Percentiles rank a stretch among this genome's conserved stretches.
Conservation (phyloP, 2,888 invertebrate genomes). For the Gymnoscelis rufifasciata region DNA sequence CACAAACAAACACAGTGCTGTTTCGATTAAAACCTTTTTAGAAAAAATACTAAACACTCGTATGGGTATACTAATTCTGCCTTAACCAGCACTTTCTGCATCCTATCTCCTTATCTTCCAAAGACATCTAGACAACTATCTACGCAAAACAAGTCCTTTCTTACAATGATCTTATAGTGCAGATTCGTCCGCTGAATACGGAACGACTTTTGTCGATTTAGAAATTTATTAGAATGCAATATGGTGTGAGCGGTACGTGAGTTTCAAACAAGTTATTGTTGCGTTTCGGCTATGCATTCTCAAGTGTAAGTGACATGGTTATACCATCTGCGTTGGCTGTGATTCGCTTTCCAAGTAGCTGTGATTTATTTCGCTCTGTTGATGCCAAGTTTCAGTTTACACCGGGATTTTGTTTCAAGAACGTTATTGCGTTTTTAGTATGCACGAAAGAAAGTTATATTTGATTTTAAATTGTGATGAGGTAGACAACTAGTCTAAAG, state of each 20-base stretch:
- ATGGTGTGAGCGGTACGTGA: conserved; percentile 46
- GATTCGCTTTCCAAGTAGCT: conserved; percentile 19
- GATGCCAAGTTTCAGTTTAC: conserved; percentile 20
- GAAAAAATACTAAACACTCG: no score
- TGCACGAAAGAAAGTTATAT: no score
- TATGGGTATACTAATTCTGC: background rate
- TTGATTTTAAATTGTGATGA: no score
- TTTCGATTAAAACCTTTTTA: no score
- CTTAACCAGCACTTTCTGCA: background rate
- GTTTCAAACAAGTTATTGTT: conserved; percentile 47
- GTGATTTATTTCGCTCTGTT: conserved; percentile 17
- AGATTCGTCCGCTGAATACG: conserved; percentile 52
- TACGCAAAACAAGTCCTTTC: conserved; percentile 62
- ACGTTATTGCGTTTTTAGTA: no score
- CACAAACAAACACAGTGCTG: no score
- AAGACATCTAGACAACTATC: conserved; percentile 61
- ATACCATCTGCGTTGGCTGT: conserved; percentile 28
- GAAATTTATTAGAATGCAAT: conserved; percentile 76
- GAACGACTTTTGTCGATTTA: conserved; percentile 73
- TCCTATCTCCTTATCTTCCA: background rate
- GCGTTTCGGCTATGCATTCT: conserved; percentile 33
- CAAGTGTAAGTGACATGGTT: conserved; percentile 30
- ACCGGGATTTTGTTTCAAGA: conserved; percentile 4
- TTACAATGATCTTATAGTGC: conserved; percentile 75
- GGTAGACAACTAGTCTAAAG: no score